Conservation (phyloP, 2,888 invertebrate genomes). For the Kuschelorhynchus macadamiae region DNA sequence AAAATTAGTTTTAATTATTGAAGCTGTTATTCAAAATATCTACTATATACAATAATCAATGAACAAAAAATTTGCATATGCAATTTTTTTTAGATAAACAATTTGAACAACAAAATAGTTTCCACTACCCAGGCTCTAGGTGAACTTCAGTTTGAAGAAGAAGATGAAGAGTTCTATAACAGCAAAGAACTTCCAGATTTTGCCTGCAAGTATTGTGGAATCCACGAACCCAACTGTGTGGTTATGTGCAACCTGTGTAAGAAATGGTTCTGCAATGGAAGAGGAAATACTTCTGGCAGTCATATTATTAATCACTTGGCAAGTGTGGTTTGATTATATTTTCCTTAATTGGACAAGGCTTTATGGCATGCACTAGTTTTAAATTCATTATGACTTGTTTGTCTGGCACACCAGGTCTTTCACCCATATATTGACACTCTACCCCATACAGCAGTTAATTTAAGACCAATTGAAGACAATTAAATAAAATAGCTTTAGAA, state of each 20-base stretch:
- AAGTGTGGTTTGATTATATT: conserved; percentile 43
- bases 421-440: too few relatives aligned
- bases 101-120: conserved; percentile 72
- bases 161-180: conserved; percentile 91
- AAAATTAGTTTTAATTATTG: too few relatives aligned
- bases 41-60: too few relatives aligned
- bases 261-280: conserved; percentile 99
- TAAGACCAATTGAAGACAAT: too few relatives aligned
- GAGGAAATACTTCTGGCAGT: conserved; percentile 97
- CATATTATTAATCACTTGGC: conserved; percentile 99
- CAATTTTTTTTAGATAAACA: conserved; percentile 66
- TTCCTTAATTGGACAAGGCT: background rate
- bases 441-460: too few relatives aligned
- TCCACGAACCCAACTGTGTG: conserved; percentile 97
- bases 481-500: too few relatives aligned
- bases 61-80: too few relatives aligned
- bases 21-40: too few relatives aligned
- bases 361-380: background rate
- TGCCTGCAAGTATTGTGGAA: conserved; percentile 99
- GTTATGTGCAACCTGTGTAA: conserved; percentile 99
- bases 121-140: conserved; percentile 82
- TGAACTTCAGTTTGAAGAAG: conserved; percentile 96
- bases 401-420: too few relatives aligned
- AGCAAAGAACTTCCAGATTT: conserved; percentile 92
- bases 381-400: too few relatives aligned